Percentiles rank a stretch among this genome's conserved stretches.
Evolutionary conservation across 2,797 vertebrate genomes (phyloP).

Genomic region (Xiphophorus birchmanni): DNA sequence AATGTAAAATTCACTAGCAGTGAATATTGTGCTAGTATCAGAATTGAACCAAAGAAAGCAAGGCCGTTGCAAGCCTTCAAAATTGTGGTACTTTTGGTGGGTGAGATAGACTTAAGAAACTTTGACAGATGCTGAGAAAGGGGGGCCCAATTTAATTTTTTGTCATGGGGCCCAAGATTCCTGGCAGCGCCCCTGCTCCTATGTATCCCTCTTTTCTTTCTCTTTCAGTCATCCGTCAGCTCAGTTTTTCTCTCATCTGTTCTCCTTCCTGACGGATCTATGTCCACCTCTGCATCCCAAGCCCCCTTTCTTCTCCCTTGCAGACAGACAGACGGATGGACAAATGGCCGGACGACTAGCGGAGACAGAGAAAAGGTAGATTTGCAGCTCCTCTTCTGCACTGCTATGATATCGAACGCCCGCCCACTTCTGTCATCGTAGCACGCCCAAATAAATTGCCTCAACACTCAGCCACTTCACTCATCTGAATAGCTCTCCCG

Average conservation of each 20-base stretch:
- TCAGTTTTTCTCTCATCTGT: constrained; percentile 13
- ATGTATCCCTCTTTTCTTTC: neutral
- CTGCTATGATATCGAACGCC: constrained; percentile 57
- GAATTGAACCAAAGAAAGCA: too few species aligned
- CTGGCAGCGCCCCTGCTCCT: neutral
- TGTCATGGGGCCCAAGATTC: too few species aligned
- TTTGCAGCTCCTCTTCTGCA: constrained; percentile 48
- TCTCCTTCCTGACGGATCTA: constrained; percentile 25
- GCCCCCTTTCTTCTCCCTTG: neutral
- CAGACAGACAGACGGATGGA: constrained; percentile 39
- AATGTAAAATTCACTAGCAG: too few species aligned
- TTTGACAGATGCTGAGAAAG: too few species aligned
- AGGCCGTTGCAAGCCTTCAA: too few species aligned
- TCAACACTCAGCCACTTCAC: constrained; percentile 56
- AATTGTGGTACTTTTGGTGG: too few species aligned
- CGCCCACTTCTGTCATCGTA: constrained; percentile 55
- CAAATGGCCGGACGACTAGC: constrained; percentile 34
- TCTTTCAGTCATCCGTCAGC: constrained; percentile 19
- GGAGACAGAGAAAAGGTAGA: constrained; percentile 42
- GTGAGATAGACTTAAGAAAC: too few species aligned
- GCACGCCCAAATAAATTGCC: constrained; percentile 57
- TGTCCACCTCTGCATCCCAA: neutral
- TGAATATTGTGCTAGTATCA: too few species aligned
- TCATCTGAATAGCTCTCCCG: constrained; percentile 41
- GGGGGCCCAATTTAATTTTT: too few species aligned